These are phyloP conservation scores for Nothocercus julius DNA, from an alignment of 2,113 vertebrate genomes.

Conservation along the genomic window DNA sequence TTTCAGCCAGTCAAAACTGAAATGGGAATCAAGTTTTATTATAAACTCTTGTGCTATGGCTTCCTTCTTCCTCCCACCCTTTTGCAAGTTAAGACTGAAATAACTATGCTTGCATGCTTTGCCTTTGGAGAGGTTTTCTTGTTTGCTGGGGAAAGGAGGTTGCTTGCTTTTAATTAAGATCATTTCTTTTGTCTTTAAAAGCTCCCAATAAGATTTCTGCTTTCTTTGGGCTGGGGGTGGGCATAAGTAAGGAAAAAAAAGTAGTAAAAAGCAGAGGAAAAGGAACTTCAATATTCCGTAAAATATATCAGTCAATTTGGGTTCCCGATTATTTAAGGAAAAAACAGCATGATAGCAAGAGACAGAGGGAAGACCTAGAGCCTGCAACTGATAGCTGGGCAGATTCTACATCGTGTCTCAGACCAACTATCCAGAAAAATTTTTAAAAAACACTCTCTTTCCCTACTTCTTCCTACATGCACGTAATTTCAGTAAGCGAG, in stretches of 20 bases:
- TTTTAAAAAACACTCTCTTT: background rate
- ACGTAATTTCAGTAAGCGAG: background rate
- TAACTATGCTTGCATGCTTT: background rate
- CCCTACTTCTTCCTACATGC: background rate
- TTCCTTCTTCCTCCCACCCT: background rate
- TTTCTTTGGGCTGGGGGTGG: no score
- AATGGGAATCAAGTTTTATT: background rate
- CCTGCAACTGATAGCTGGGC: background rate
- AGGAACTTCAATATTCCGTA: background rate
- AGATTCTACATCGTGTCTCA: background rate
- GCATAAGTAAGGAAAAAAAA: background rate
- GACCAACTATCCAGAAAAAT: background rate
- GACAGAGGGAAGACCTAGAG: background rate
- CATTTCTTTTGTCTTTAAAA: background rate
- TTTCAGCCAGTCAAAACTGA: background rate
- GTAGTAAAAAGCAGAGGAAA: background rate
- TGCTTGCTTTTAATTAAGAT: background rate
- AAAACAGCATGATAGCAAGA: background rate
- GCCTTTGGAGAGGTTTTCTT: background rate
- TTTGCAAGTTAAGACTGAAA: background rate
- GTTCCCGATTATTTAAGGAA: no score
- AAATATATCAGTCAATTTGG: background rate
- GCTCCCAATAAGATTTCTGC: background rate
- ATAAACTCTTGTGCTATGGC: background rate
- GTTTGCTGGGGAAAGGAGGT: background rate